Evolutionary conservation across 2,797 vertebrate species (phyloP).

Genomic region (Propithecus perrieri): DNA sequence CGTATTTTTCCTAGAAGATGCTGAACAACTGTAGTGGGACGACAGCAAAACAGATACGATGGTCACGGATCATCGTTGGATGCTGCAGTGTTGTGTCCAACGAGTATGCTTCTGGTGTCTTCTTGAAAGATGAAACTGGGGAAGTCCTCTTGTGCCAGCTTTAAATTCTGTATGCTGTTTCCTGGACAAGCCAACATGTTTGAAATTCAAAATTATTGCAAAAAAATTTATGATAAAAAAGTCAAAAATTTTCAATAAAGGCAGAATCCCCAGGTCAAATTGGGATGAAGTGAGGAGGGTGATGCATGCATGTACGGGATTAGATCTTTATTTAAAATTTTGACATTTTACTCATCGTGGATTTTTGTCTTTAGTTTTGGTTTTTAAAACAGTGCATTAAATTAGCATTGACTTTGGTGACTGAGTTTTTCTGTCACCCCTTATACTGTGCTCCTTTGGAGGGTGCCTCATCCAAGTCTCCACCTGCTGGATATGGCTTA

Average conservation of each 20-base stretch:
- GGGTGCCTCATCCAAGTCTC: too few relatives aligned
- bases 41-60: slow-evolving; percentile 46
- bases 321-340: background rate
- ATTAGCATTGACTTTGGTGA: background rate
- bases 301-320: rapidly evolving
- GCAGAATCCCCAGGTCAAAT: background rate
- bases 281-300: background rate
- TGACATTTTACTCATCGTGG: background rate
- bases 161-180: slow-evolving; percentile 73
- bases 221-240: background rate
- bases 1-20: slow-evolving; percentile 29
- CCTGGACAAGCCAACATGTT: slow-evolving; percentile 38
- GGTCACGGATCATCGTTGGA: slow-evolving; percentile 55
- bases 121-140: slow-evolving; percentile 73
- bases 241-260: background rate
- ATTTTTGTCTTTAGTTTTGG: background rate
- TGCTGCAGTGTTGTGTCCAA: slow-evolving; percentile 50
- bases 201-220: background rate
- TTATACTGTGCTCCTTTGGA: background rate
- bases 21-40: slow-evolving; percentile 21
- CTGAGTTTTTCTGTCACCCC: background rate
- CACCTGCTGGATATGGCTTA: background rate
- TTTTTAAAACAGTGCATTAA: background rate
- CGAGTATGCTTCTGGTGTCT: slow-evolving; percentile 58
- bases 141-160: slow-evolving; percentile 61